phyloP scores from a whole-genome alignment of 2,888 invertebrate species.

The Drosophila formosana region DNA sequence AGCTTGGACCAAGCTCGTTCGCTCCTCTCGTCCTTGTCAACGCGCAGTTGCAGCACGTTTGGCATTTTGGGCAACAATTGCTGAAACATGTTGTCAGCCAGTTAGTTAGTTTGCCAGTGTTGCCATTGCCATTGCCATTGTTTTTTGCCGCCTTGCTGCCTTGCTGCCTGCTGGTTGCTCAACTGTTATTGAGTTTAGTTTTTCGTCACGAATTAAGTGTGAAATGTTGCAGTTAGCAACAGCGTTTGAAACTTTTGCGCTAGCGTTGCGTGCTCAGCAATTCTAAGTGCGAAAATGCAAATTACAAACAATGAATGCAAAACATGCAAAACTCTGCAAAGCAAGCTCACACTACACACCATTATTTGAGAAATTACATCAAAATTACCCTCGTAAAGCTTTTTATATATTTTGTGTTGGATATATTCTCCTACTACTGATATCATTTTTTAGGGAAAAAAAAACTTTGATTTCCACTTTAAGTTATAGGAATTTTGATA shows the following conservation, averaged over 20 bases:
- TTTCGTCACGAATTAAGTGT: slow-evolving; percentile 55
- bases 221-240: slow-evolving; percentile 46
- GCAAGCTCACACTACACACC: neutral
- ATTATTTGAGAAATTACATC: neutral
- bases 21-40: neutral
- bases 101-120: slow-evolving; percentile 66
- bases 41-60: slow-evolving; percentile 70
- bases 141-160: slow-evolving; percentile 5
- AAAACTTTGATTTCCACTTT: too few species aligned
- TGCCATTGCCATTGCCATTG: slow-evolving; percentile 29
- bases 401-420: too few species aligned
- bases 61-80: slow-evolving; percentile 75
- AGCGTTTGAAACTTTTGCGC: slow-evolving; percentile 17
- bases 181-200: slow-evolving; percentile 32
- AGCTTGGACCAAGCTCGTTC: slow-evolving; percentile 2
- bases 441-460: too few species aligned
- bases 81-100: slow-evolving; percentile 78
- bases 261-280: slow-evolving; percentile 8
- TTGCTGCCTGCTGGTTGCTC: neutral
- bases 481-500: too few species aligned
- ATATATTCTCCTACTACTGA: too few species aligned
- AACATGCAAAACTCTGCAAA: neutral
- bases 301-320: slow-evolving; percentile 1
- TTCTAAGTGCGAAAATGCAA: slow-evolving; percentile 12
- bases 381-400: neutral